phyloP scores from a whole-genome alignment of 2,888 invertebrate genomes.

The Petrophora chlorosata region DNA sequence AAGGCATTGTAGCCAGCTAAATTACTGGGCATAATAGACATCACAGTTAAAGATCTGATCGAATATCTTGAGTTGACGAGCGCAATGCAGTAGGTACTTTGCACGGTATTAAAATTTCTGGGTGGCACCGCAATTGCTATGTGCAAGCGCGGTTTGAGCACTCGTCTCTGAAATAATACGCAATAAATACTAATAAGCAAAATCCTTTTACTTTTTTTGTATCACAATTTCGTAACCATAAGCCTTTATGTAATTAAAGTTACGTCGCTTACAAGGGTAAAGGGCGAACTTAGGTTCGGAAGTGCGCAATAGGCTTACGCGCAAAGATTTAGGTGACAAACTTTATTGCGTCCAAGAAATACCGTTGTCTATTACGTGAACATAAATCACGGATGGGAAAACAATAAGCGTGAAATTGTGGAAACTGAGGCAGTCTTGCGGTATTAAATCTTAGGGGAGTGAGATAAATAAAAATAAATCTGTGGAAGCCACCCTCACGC shows the following conservation, averaged over 20 bases:
- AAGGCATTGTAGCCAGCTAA: no score
- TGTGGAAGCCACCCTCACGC: conserved; percentile 62
- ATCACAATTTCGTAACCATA: conserved; percentile 7
- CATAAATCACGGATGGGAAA: conserved; percentile 84
- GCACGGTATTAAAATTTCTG: no score
- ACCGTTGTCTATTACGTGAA: conserved; percentile 77
- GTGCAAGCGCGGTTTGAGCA: no score
- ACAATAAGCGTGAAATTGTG: conserved; percentile 85
- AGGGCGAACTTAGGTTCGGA: conserved; percentile 32
- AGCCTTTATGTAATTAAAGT: conserved; percentile 28
- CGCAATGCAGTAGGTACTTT: no score
- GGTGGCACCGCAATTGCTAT: no score
- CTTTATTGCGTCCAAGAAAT: conserved; percentile 80
- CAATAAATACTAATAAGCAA: no score
- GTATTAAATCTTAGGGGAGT: conserved; percentile 82
- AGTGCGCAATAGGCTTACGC: conserved; percentile 75
- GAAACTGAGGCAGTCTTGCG: conserved; percentile 78
- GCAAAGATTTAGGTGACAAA: conserved; percentile 82
- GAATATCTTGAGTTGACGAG: no score
- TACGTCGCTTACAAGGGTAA: conserved; percentile 22
- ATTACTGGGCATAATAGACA: no score
- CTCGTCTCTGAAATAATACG: no score
- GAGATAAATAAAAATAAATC: conserved; percentile 84
- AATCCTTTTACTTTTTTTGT: not conserved
- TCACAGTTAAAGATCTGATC: no score